Conservation (phyloP, 2,888 invertebrate species). For the Campoletis raptor region DNA sequence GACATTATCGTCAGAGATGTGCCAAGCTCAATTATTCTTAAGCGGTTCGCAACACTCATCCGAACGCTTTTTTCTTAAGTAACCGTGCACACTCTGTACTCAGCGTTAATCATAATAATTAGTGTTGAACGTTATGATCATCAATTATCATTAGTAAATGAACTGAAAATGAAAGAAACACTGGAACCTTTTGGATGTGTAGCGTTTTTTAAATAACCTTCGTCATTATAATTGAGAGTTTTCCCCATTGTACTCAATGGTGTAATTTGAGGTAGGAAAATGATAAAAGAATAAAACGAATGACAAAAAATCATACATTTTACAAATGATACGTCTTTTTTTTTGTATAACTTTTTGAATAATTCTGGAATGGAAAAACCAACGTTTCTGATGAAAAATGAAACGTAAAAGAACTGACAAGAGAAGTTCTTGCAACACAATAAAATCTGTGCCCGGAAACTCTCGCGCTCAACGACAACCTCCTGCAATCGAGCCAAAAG, state of each 20-base stretch:
- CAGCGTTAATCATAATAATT: neutral
- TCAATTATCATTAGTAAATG: neutral
- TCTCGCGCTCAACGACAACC: conserved; percentile 35
- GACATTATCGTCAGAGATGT: conserved; percentile 15
- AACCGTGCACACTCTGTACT: neutral
- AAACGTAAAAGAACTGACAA: neutral
- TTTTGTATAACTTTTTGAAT: too few relatives aligned
- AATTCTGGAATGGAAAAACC: neutral
- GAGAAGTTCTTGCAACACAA: neutral
- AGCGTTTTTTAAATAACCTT: too few relatives aligned
- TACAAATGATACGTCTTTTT: too few relatives aligned
- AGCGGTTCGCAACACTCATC: neutral
- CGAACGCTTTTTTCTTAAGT: neutral
- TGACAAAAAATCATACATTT: neutral
- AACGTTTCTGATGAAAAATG: neutral
- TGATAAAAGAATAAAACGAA: neutral
- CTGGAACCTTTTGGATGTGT: neutral
- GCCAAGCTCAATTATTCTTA: conserved; percentile 2
- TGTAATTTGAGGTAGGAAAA: neutral
- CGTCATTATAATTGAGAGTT: too few relatives aligned
- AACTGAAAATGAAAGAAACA: neutral
- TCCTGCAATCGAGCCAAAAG: conserved; percentile 68
- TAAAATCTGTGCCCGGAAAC: conserved; percentile 18
- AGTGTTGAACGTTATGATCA: neutral
- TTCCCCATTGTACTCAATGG: neutral